Base-by-base conservation (phyloP, 2,797 vertebrate species). In the Phylloscopus collybita region DNA sequence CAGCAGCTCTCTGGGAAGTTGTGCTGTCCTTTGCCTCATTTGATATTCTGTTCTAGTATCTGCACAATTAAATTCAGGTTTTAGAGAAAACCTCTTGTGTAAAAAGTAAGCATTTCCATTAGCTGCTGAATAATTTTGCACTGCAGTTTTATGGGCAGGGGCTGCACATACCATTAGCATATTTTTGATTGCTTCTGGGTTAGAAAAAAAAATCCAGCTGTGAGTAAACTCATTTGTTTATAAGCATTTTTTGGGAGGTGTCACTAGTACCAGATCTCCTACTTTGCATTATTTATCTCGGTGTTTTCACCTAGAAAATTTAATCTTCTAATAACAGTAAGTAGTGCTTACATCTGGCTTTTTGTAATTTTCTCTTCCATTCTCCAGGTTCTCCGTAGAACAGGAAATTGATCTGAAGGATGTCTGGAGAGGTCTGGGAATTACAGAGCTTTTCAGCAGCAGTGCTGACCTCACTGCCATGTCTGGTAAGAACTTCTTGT, bases 401-500 rank as follows among this genome's bases (percentile, higher is more conserved):
- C 99, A 99, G 97, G 99, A 98, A 96, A 98, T 99, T 70, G 99
- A 99, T 97, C 97, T 99, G 97, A 99, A 98, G 94, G 98, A 98
- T 72, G 97, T 97, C 62, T 98, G 99, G 97, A 98, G 98, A 97
- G 97, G 98, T 70, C 98, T 99, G 29, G 99, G 99, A 95, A 98
- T 99, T 92, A 98, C 97, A 61, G 98, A 98, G 94, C 98, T 99
- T 95, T 99, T 99, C 97, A 98, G 97, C 86, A 98, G 96, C 80
- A 97, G 98, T 53, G 99, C 99, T 60, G 99, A 99, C 97, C 98
- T 99, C 94, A 99, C 99, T 22, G 98, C 98, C 30, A 98, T 99
- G 98, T 99, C 98, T 92, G 98, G 99, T 99, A 98, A 98, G 97
- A 92, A 72, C 6, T 42, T 61, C 66, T 75, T 36, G 13, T 80